phyloP scores from a whole-genome alignment of 2,888 invertebrate genomes.

The Netelia inedita region DNA sequence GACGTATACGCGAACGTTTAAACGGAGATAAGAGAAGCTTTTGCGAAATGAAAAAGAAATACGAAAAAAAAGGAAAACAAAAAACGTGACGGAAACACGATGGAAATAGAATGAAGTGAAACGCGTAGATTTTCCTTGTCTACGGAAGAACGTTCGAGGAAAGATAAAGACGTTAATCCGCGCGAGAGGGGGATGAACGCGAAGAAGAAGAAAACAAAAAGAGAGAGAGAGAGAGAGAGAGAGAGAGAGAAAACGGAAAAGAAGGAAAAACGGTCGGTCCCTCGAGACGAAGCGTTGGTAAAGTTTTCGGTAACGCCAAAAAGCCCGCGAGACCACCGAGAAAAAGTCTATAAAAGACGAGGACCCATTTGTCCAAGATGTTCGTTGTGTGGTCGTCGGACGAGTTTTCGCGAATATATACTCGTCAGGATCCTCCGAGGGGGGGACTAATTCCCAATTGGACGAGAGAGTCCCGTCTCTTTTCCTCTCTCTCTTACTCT shows the following conservation, averaged over 20 bases:
- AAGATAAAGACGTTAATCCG: conserved; percentile 38
- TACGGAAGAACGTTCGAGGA: conserved; percentile 4
- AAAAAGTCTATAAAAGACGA: background rate
- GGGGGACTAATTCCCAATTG: conserved; percentile 62
- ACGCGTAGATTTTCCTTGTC: conserved; percentile 6
- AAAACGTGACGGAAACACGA: background rate
- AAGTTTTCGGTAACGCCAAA: too few species aligned
- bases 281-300: too few species aligned
- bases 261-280: too few species aligned
- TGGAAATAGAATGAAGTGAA: background rate
- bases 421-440: conserved; percentile 17
- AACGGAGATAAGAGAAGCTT: background rate
- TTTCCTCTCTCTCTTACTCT: conserved; percentile 2
- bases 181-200: background rate
- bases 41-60: background rate
- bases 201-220: background rate
- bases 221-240: background rate
- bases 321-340: background rate
- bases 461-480: conserved; percentile 28
- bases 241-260: background rate
- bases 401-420: background rate
- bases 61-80: conserved; percentile 3
- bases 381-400: background rate
- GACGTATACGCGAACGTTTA: background rate
- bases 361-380: conserved; percentile 7